Evolutionary conservation across 2,888 invertebrate genomes (phyloP).

Genomic region (Morpho helenor): DNA sequence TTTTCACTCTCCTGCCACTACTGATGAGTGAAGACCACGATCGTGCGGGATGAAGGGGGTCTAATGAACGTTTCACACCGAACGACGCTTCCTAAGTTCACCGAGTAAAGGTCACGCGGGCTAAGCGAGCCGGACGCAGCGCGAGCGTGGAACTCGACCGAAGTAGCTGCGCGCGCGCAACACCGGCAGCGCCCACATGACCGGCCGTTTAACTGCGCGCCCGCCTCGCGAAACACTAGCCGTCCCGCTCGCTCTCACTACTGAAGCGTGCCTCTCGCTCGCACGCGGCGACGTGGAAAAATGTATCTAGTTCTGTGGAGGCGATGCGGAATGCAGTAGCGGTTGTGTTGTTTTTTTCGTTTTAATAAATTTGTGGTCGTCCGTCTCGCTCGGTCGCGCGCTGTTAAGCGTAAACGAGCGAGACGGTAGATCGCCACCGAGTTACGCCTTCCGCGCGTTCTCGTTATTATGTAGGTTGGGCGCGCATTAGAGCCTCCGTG

Average conservation of each 20-base stretch:
- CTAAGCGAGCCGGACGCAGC: slow-evolving; percentile 72
- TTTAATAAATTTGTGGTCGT: slow-evolving; percentile 78
- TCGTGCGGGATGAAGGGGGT: slow-evolving; percentile 64
- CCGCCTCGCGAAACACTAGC: slow-evolving; percentile 41
- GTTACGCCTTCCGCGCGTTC: slow-evolving; percentile 78
- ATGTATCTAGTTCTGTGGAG: slow-evolving; percentile 78
- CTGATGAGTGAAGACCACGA: slow-evolving; percentile 54
- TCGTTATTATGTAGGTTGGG: slow-evolving; percentile 75
- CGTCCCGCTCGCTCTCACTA: slow-evolving; percentile 48
- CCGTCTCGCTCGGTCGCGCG: slow-evolving; percentile 74
- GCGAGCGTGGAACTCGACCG: slow-evolving; percentile 71
- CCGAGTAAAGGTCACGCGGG: slow-evolving; percentile 75
- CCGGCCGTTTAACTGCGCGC: slow-evolving; percentile 66
- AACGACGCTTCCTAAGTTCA: slow-evolving; percentile 78
- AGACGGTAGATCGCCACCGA: slow-evolving; percentile 70
- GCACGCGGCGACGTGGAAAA: slow-evolving; percentile 68
- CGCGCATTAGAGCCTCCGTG: slow-evolving; percentile 71
- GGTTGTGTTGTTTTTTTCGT: slow-evolving; percentile 63
- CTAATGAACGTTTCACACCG: slow-evolving; percentile 73
- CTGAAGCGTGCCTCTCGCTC: slow-evolving; percentile 40
- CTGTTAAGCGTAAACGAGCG: slow-evolving; percentile 65
- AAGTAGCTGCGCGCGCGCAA: slow-evolving; percentile 75
- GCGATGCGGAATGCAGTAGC: slow-evolving; percentile 78
- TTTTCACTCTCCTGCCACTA: slow-evolving; percentile 62
- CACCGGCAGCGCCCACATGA: slow-evolving; percentile 78